Evolutionary conservation across 2,113 vertebrate genomes (phyloP).

Genomic region (Malurus elegans): DNA sequence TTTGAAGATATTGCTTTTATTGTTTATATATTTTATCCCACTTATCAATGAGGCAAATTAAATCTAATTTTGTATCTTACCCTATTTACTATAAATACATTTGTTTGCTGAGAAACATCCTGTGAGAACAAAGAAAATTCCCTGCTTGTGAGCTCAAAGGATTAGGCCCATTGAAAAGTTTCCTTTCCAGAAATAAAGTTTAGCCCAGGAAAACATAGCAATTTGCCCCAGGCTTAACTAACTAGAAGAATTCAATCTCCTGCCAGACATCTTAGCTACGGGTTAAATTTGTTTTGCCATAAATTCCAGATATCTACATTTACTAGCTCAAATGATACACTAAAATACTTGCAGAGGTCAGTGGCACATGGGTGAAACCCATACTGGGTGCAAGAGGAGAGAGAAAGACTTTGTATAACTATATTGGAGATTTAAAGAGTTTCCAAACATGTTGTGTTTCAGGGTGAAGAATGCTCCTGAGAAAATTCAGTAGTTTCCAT

Average conservation of each 20-base stretch:
- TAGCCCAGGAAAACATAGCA: neutral
- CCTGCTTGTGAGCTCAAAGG: neutral
- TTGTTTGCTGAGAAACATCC: constrained; percentile 34
- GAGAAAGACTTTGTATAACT: neutral
- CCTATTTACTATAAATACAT: constrained; percentile 21
- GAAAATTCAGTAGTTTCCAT: constrained; percentile 16
- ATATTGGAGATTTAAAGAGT: neutral
- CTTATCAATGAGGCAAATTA: neutral
- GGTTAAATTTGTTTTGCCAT: neutral
- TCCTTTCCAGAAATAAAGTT: neutral
- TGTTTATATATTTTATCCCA: neutral
- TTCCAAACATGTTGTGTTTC: neutral
- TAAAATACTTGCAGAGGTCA: neutral
- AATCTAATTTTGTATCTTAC: neutral
- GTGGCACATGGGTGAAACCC: neutral
- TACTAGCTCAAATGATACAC: neutral
- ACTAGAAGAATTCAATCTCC: neutral
- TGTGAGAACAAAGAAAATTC: constrained; percentile 11
- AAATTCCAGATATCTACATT: neutral
- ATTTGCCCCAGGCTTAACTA: neutral
- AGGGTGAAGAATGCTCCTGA: neutral
- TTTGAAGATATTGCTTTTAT: neutral
- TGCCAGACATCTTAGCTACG: neutral
- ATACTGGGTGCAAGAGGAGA: neutral
- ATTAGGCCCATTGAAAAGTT: neutral